phyloP scores from a whole-genome alignment of 1,140 invertebrate genomes.

The Aphaenogaster floridana region DNA sequence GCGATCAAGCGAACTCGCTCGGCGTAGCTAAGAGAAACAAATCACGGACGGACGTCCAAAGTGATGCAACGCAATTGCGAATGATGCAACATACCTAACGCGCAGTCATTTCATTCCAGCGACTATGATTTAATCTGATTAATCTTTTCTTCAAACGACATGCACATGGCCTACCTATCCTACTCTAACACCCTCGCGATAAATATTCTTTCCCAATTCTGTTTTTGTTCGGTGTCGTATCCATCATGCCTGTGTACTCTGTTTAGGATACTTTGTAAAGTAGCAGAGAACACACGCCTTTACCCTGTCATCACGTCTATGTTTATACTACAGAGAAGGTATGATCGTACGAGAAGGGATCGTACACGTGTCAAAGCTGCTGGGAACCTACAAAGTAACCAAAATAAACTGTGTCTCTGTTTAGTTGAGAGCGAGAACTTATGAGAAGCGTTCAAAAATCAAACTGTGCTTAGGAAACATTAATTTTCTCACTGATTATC shows the following conservation, averaged over 20 bases:
- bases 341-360: background rate
- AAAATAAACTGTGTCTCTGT: conserved; percentile 11
- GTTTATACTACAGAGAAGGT: conserved; percentile 27
- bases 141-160: background rate
- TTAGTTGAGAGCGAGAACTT: background rate
- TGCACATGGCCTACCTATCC: background rate
- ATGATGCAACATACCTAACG: background rate
- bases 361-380: conserved; percentile 19
- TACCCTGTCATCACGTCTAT: conserved; percentile 8
- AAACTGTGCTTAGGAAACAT: background rate
- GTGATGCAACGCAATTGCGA: background rate
- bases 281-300: conserved; percentile 2
- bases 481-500: background rate
- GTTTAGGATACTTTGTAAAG: conserved; percentile 16
- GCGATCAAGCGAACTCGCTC: background rate
- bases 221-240: background rate
- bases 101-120: background rate
- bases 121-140: background rate
- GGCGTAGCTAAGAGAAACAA: background rate
- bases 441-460: background rate
- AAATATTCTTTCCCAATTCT: background rate
- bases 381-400: conserved; percentile 28
- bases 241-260: background rate
- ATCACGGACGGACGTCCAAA: background rate
- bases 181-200: background rate